These are phyloP conservation scores for Syngnathus scovelli DNA, from an alignment of 2,113 vertebrate genomes.

Conservation along the genomic window DNA sequence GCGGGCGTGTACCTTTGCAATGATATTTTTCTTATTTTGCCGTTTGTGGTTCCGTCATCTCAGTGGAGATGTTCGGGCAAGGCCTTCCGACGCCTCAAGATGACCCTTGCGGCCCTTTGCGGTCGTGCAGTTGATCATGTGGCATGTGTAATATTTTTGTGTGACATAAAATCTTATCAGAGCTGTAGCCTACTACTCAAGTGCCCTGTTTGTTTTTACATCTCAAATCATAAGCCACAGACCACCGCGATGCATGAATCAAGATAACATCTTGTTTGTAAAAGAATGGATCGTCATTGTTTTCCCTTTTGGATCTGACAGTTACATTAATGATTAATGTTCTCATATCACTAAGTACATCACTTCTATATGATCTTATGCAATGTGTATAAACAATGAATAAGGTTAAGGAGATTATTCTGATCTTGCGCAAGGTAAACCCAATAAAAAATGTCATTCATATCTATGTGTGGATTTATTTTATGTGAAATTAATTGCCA, in stretches of 20 bases:
- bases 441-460: constrained; percentile 60
- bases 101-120: constrained; percentile 21
- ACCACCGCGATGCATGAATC: constrained; percentile 64
- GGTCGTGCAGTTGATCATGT: constrained; percentile 27
- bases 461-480: constrained; percentile 16
- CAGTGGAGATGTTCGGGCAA: constrained; percentile 12
- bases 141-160: constrained; percentile 43
- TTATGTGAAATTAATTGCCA: too few species aligned
- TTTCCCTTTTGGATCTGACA: constrained; percentile 38
- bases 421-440: constrained; percentile 59
- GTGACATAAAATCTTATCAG: constrained; percentile 49
- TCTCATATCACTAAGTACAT: constrained; percentile 60
- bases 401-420: constrained; percentile 52
- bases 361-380: constrained; percentile 67
- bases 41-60: constrained; percentile 26
- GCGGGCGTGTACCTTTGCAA: constrained; percentile 13
- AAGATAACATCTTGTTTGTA: constrained; percentile 46
- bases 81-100: constrained; percentile 7
- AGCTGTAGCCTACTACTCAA: constrained; percentile 63
- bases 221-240: constrained; percentile 52
- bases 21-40: constrained; percentile 22
- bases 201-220: constrained; percentile 58
- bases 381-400: constrained; percentile 61
- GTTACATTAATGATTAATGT: constrained; percentile 43
- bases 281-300: constrained; percentile 43